These are phyloP conservation scores for Cybosia mesomella DNA, from an alignment of 2,888 invertebrate species.

Conservation along the genomic window DNA sequence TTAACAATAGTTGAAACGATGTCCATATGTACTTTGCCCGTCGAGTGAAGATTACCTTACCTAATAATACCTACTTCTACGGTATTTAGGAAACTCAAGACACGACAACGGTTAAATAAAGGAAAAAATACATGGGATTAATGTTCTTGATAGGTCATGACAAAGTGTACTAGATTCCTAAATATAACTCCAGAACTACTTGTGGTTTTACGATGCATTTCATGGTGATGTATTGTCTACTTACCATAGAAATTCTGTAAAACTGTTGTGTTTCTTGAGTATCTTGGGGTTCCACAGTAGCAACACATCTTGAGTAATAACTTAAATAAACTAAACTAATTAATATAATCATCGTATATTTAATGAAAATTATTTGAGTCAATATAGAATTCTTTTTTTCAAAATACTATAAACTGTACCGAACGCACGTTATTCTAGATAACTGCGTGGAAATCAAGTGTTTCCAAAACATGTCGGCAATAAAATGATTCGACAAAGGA, in stretches of 20 bases:
- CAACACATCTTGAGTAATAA: slow-evolving; percentile 19
- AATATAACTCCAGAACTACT: not conserved
- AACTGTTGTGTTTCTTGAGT: slow-evolving; percentile 36
- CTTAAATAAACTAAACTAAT: slow-evolving; percentile 32
- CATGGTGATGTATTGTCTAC: slow-evolving; percentile 23
- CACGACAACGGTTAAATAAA: no score
- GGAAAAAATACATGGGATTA: no score
- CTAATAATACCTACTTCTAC: no score
- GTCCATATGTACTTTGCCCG: no score
- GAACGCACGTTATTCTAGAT: slow-evolving; percentile 36
- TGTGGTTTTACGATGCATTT: not conserved
- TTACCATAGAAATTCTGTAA: slow-evolving; percentile 75
- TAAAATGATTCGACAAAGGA: slow-evolving; percentile 31
- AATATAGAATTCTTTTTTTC: slow-evolving; percentile 22
- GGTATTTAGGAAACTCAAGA: no score
- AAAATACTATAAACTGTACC: slow-evolving; percentile 23
- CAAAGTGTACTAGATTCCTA: not conserved
- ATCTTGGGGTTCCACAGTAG: slow-evolving; percentile 22
- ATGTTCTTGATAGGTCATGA: no score
- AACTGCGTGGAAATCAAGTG: slow-evolving; percentile 32
- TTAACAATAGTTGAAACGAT: no score
- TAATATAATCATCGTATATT: slow-evolving; percentile 37
- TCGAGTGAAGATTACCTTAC: no score
- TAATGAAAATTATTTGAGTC: slow-evolving; percentile 19
- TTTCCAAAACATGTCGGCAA: slow-evolving; percentile 45